These are phyloP conservation scores for Drosophila rufa DNA, from an alignment of 1,140 invertebrate genomes.

Conservation along the genomic window DNA sequence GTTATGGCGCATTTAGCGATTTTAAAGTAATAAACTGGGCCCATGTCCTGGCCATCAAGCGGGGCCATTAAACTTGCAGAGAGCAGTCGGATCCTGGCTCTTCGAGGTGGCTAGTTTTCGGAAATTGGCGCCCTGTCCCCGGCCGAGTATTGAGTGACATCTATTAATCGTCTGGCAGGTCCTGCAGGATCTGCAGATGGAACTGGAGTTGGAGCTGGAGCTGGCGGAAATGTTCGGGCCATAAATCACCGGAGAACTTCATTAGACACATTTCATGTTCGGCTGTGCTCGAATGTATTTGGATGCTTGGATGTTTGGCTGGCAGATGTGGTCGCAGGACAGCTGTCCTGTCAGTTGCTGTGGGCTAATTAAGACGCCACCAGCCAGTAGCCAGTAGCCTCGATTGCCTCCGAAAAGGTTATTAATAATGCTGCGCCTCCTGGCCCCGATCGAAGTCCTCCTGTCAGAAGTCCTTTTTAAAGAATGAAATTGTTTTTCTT, in stretches of 20 bases:
- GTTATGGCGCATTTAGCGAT: slow-evolving; percentile 70
- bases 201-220: slow-evolving; percentile 13
- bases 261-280: slow-evolving; percentile 72
- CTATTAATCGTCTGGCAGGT: slow-evolving; percentile 64
- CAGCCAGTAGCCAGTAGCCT: slow-evolving; percentile 11
- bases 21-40: slow-evolving; percentile 79
- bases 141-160: slow-evolving; percentile 70
- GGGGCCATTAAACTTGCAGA: slow-evolving; percentile 57
- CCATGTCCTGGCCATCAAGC: slow-evolving; percentile 60
- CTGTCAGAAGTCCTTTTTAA: slow-evolving; percentile 2
- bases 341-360: slow-evolving; percentile 54
- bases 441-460: slow-evolving; percentile 3
- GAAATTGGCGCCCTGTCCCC: slow-evolving; percentile 60
- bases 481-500: slow-evolving; percentile 53
- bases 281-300: slow-evolving; percentile 29
- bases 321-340: slow-evolving; percentile 49
- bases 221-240: slow-evolving; percentile 59
- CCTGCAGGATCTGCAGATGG: slow-evolving; percentile 20
- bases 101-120: slow-evolving; percentile 59
- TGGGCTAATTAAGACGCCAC: slow-evolving; percentile 65
- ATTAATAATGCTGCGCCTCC: slow-evolving; percentile 60
- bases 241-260: slow-evolving; percentile 73
- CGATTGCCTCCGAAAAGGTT: slow-evolving; percentile 51
- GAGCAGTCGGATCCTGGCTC: not conserved
- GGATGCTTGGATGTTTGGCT: slow-evolving; percentile 7